Conservation (phyloP, 1,140 invertebrate genomes). For the Holcopasites calliopsidis region DNA sequence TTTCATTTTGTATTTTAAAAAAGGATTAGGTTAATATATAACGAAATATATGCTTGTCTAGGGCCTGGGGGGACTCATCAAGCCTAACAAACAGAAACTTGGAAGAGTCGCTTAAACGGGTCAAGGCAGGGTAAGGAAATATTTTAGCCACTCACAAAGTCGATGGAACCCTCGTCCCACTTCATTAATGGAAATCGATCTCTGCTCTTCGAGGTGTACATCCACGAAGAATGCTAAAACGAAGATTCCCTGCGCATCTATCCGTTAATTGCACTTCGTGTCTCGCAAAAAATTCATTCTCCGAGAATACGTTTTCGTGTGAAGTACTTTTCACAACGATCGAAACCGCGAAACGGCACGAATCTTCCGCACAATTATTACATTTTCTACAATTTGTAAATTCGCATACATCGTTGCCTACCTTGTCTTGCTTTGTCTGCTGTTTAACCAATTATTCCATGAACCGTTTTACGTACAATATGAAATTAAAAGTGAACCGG, state of each 20-base stretch:
- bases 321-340: background rate
- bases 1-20: no score
- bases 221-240: constrained; percentile 19
- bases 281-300: no score
- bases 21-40: background rate
- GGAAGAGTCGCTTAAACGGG: background rate
- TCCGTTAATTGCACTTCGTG: background rate
- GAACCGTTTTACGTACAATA: no score
- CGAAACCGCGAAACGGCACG: background rate
- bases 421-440: no score
- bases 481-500: no score
- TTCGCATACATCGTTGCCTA: no score
- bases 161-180: constrained; percentile 24
- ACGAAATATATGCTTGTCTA: background rate
- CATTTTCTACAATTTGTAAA: no score
- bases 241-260: constrained; percentile 10
- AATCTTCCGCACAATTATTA: no score
- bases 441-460: no score
- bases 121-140: constrained; percentile 17
- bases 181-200: constrained; percentile 49
- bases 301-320: no score
- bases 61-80: background rate
- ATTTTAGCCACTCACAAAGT: constrained; percentile 20
- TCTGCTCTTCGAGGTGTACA: constrained; percentile 5
- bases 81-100: background rate